Percentiles rank a stretch among this genome's conserved stretches.
Conservation (phyloP, 2,888 invertebrate genomes). For the Lasioglossum pauxillum region DNA sequence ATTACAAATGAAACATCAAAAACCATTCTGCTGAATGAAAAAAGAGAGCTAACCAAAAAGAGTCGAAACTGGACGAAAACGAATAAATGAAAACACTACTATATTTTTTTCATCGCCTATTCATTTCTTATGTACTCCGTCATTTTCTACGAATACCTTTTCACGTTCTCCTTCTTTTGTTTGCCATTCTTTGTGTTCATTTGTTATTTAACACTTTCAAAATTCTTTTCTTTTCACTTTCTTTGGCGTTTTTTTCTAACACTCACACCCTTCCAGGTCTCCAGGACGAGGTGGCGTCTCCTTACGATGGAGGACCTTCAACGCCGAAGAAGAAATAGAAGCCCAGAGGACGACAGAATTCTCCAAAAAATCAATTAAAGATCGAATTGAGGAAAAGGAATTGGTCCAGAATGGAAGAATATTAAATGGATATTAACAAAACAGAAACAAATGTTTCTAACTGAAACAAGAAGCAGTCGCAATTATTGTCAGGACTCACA, state of each 20-base stretch:
- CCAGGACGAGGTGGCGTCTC: neutral
- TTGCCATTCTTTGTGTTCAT: constrained; percentile 11
- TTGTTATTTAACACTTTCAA: constrained; percentile 27
- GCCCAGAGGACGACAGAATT: neutral
- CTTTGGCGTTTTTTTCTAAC: constrained; percentile 75
- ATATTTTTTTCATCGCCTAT: neutral
- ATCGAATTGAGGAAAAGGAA: neutral
- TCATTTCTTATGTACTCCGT: neutral
- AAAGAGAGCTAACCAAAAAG: neutral
- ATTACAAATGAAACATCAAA: neutral
- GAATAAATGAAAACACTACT: neutral
- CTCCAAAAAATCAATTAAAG: neutral
- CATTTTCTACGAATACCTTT: constrained; percentile 1
- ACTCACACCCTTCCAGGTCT: constrained; percentile 83
- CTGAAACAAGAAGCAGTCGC: neutral
- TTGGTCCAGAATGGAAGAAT: neutral
- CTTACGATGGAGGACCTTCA: neutral
- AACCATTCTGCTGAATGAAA: neutral
- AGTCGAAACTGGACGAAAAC: constrained; percentile 35
- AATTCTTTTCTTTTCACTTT: constrained; percentile 4
- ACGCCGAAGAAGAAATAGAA: neutral
- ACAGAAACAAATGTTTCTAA: neutral
- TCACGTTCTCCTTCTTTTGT: neutral
- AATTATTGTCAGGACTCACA: neutral
- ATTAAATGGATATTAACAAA: neutral